These are phyloP conservation scores for Caenorhabditis angaria DNA, from an alignment of 2,888 invertebrate genomes.

Conservation along the genomic window DNA sequence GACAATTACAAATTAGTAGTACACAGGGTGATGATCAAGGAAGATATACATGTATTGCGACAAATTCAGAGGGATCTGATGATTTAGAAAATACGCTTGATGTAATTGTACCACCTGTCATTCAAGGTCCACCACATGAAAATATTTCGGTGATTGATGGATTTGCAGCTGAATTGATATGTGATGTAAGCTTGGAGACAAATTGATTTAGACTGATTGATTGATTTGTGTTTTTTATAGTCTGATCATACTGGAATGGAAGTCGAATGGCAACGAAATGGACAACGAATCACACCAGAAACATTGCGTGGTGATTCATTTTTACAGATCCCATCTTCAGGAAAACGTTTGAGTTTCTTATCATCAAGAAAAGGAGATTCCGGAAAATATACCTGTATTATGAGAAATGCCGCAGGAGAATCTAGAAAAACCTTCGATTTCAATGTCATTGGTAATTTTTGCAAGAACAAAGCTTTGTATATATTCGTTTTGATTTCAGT, in stretches of 20 bases:
- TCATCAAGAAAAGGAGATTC: conserved; percentile 55
- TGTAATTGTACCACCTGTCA: conserved; percentile 63
- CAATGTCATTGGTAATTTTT: conserved; percentile 51
- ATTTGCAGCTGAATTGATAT: conserved; percentile 20
- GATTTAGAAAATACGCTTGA: conserved; percentile 67
- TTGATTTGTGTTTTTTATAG: background rate
- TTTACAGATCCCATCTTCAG: conserved; percentile 59
- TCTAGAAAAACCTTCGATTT: conserved; percentile 65
- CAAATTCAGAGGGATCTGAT: conserved; percentile 67
- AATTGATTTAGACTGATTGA: background rate
- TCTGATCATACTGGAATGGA: conserved; percentile 34
- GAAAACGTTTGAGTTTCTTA: conserved; percentile 59
- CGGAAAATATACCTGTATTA: conserved; percentile 58
- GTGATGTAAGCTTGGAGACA: conserved; percentile 20
- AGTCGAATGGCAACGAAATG: conserved; percentile 68
- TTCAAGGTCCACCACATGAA: conserved; percentile 42
- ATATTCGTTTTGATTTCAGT: conserved; percentile 39
- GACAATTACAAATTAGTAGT: conserved; percentile 64
- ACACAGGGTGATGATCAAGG: conserved; percentile 47
- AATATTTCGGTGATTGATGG: conserved; percentile 26
- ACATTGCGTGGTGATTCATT: conserved; percentile 52
- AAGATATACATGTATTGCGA: conserved; percentile 69
- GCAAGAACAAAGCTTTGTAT: background rate
- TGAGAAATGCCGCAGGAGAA: conserved; percentile 65
- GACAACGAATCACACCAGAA: conserved; percentile 52